Base-by-base conservation (phyloP, 2,797 vertebrate genomes). In the Manis pentadactyla region DNA sequence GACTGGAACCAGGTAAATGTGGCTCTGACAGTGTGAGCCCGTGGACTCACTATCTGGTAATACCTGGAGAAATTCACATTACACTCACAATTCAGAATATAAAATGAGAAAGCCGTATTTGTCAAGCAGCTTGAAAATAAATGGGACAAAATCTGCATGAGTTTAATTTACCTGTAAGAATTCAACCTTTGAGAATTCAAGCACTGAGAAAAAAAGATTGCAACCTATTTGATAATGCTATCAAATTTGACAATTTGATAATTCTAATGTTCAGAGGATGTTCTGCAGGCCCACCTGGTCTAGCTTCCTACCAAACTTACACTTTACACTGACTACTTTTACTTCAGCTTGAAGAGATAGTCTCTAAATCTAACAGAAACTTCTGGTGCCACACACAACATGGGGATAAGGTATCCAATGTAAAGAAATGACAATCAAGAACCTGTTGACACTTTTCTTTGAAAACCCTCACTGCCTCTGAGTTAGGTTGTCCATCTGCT, bases 111-210 rank as follows among this genome's bases (percentile, higher is more conserved):
- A 42, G 46, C 27, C 12, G 1, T 12, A 31, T 78, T 75, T 69
- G 63, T 49, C 59, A 49, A 85, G 42, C 1, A 69, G 27, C 49
- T 86, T 94, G 71, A 88, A 93, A 93, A n/a, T 18, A 68, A 95
- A 88, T 17, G 31, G 64, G 39, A 79, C 18, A 71, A 53, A 84
- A 29, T 69, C 69, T 21, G 29, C 3, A 13, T 27, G 42, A 78
- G 7, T 53, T 46, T 69, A 34, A 84, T 46, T 74, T 39, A 59
- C 53, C 49, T 25, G 29, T 13, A 61, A 88, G 51, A 71, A 77
- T 74, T 71, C 68, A 77, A 57, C 17, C 53, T 25, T 0, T 59
- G 57, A 49, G 39, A 83, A 84, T 27, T 23, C 55, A 73, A 63
- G 46, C 51, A 37, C 4, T n/a, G 8, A 64, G 34, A 57, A 92